A percentile compares a stretch with the other conserved stretches of the same genome.
These are phyloP conservation scores for Caerostris darwini DNA, from an alignment of 1,140 invertebrate species.

Conservation along the genomic window DNA sequence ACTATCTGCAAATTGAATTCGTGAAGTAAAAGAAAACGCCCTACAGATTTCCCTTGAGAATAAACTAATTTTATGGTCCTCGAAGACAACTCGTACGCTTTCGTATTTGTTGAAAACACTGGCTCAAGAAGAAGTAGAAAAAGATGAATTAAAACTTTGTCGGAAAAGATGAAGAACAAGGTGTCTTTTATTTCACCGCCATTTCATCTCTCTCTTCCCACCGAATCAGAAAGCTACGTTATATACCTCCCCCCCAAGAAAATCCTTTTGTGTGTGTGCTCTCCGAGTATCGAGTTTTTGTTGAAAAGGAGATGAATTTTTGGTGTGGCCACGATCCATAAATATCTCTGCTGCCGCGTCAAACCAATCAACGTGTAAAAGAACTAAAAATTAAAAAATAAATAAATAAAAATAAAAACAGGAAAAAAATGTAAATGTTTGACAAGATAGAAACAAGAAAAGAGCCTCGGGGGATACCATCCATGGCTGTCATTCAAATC, in stretches of 20 bases:
- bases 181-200: background rate
- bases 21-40: background rate
- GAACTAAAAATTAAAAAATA: background rate
- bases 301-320: slow-evolving; percentile 34
- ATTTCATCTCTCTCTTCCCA: background rate
- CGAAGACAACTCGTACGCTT: background rate
- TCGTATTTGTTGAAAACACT: slow-evolving; percentile 41
- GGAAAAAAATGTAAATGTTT: background rate
- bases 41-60: slow-evolving; percentile 2
- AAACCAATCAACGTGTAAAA: background rate
- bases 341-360: background rate
- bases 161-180: slow-evolving; percentile 33
- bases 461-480: background rate
- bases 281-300: background rate
- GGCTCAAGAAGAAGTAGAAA: background rate
- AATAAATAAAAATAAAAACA: no score
- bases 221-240: background rate
- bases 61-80: slow-evolving; percentile 57
- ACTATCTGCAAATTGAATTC: background rate
- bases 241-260: background rate
- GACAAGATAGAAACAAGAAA: background rate
- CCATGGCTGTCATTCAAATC: background rate
- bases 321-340: background rate
- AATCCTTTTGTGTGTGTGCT: slow-evolving; percentile 31
- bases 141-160: slow-evolving; percentile 59